phyloP scores from a whole-genome alignment of 2,113 vertebrate species.

The Hipposideros armiger region DNA sequence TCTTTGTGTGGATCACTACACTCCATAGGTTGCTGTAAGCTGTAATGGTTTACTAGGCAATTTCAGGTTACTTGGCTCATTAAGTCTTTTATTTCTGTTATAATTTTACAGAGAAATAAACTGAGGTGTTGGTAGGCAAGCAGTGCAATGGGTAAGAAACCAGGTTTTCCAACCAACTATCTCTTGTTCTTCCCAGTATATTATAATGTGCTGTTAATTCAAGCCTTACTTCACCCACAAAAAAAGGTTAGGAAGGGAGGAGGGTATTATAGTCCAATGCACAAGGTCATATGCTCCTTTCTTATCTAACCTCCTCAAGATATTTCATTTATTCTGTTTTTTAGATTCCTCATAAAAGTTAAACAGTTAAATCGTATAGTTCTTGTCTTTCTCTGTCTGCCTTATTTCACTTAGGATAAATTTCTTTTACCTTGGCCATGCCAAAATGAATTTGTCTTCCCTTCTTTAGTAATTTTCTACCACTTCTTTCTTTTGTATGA shows the following conservation, averaged over 20 bases:
- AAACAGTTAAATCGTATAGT: too few species aligned
- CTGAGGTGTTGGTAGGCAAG: background rate
- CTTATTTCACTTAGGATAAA: background rate
- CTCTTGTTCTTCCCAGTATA: background rate
- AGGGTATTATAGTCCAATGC: rapidly evolving
- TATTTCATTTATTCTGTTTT: background rate
- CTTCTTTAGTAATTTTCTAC: background rate
- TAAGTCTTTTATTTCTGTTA: background rate
- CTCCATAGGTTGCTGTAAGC: background rate
- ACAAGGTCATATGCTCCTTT: background rate
- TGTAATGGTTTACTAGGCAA: background rate
- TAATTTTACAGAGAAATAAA: constrained; percentile 37
- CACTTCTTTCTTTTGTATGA: background rate
- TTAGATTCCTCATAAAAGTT: too few species aligned
- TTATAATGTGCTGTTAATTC: background rate
- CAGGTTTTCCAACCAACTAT: background rate
- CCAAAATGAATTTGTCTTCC: background rate
- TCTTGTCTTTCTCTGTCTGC: too few species aligned
- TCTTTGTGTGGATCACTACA: background rate
- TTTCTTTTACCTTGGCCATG: background rate
- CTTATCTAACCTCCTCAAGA: background rate
- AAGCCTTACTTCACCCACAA: background rate
- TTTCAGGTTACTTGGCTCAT: background rate
- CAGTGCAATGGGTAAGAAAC: background rate
- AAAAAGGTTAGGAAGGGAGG: background rate